phyloP scores from a whole-genome alignment of 2,113 vertebrate species.

The Myrmecophaga tridactyla region DNA sequence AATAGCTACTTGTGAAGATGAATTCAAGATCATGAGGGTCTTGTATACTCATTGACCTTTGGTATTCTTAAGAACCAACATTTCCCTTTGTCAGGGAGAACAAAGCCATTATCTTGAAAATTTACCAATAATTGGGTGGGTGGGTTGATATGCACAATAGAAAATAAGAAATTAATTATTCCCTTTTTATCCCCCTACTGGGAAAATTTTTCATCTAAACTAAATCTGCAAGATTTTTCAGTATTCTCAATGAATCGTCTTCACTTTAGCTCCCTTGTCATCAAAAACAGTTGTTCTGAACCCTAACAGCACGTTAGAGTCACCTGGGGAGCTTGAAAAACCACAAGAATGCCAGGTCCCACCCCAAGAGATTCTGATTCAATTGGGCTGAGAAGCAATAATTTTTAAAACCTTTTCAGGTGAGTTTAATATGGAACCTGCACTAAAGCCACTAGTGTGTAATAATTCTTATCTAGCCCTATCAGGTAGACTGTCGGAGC shows the following conservation, averaged over 20 bases:
- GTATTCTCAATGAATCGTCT: conserved; percentile 1
- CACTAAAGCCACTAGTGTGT: neutral
- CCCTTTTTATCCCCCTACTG: neutral
- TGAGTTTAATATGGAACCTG: neutral
- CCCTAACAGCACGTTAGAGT: neutral
- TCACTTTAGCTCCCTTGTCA: neutral
- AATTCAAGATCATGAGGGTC: neutral
- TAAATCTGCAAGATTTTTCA: neutral
- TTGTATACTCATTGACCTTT: conserved; percentile 43
- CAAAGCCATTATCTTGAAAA: conserved; percentile 65
- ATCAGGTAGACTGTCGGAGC: neutral
- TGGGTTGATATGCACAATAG: neutral
- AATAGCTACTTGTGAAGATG: conserved; percentile 25
- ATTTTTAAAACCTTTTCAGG: conserved; percentile 1
- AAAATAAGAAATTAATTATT: neutral
- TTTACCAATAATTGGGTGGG: neutral
- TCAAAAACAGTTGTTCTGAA: conserved; percentile 27
- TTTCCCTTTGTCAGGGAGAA: conserved; percentile 55
- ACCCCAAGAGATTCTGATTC: conserved; percentile 7
- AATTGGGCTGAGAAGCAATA: neutral
- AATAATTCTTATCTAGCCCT: neutral
- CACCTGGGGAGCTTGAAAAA: neutral
- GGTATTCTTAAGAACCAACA: conserved; percentile 35
- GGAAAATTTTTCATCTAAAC: conserved; percentile 33
- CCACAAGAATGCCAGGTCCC: neutral